Base-by-base conservation (phyloP, 2,888 invertebrate genomes). In the Habroteleia sp. region DNA sequence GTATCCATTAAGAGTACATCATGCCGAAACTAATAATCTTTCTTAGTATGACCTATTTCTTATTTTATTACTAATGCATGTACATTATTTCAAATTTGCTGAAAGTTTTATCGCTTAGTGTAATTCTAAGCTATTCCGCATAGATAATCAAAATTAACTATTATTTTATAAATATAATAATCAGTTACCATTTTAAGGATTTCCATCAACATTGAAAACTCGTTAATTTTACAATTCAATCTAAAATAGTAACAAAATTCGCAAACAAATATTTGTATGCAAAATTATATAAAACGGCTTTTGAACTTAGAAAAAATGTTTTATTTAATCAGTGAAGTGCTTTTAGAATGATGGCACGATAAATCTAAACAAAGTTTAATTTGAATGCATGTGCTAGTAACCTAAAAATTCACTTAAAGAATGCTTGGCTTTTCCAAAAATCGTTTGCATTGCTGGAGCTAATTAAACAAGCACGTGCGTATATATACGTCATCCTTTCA, bases 381-480 rank as follows among this genome's bases (percentile, higher is more conserved):
- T 10, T 7, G 13, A 27, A 35, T 14, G 10, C 20, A 7, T 29
- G 41, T 42, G 33, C 63, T 17, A 50, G 52, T 52, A 52, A 44
- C 65, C 65, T 35, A 44, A 52, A 65, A 65, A 13, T 23, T 11
- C 13, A 8, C 17, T 6, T 10, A 4, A 8, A n/a, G 7, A 35
- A 48, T 14, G 8, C n/a, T 46, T 10, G 2, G 20, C 23, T 48
- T 56, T 68, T 46, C 31, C 25, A 33, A 54, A 54, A 56, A 48
- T 68, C 48, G 25, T 48, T 68, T 29, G 20, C 50, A 46, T 46
- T 62, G 44, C 62, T 41, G 4, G 29, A 7, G 27, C 27, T 71
- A 58, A 52, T 52, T 52, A 60, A 69, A 58, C 44, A 35, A 16
- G 17, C 17, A 37, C 60, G 41, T 31, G n/a, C n/a, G 17, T 17